Evolutionary conservation across 1,140 invertebrate genomes (phyloP), one percentile per base, ranked within the genome.

Genomic region (Anadara kagoshimensis): DNA sequence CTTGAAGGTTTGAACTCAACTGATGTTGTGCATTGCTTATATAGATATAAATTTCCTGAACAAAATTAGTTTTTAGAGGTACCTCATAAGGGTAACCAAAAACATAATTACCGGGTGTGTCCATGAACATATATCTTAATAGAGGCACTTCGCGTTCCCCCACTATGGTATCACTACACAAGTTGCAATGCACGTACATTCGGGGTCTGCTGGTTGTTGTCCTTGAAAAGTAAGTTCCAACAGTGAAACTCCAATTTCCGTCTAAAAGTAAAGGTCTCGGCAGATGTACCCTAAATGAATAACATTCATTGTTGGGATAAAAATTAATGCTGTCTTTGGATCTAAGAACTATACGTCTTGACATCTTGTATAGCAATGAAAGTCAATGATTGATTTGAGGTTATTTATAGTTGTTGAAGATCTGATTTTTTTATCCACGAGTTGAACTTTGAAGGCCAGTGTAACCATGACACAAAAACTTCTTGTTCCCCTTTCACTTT

Each of bases 381-480:
- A 16, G 22, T 29, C 36, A 18, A 29, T 12, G 7, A 20, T 7
- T 36, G 29, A 44, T 20, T 43, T n/a, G 0, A 44, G 16, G 14
- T 11, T 10, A 20, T 44, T 26, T 14, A 20, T 59, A 43, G 41
- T 59, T 14, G 12, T 36, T 59, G 22, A 12, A 10, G 29, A 61
- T 62, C 16, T 61, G 8, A 7, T 36, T 26, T 26, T 11, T 49
- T 12, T 45, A 76, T 56, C 68, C 68, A 76, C 16, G 74, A 76
- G 67, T 76, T 71, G 63, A 71, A 76, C 67, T 76, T 71, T 47
- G 12, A 47, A 44, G 74, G 73, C 68, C 68, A 76, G 11, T 51
- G 56, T 64, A 66, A 26, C 43, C 53, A 76, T 59, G 61, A 61
- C 8, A 76, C 74, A 20, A 65, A 53, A 26, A 67, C 64, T 53